Evolutionary conservation across 2,113 vertebrate genomes (phyloP), one percentile per base, ranked within the genome.

Genomic region (Pluvianellus socialis): DNA sequence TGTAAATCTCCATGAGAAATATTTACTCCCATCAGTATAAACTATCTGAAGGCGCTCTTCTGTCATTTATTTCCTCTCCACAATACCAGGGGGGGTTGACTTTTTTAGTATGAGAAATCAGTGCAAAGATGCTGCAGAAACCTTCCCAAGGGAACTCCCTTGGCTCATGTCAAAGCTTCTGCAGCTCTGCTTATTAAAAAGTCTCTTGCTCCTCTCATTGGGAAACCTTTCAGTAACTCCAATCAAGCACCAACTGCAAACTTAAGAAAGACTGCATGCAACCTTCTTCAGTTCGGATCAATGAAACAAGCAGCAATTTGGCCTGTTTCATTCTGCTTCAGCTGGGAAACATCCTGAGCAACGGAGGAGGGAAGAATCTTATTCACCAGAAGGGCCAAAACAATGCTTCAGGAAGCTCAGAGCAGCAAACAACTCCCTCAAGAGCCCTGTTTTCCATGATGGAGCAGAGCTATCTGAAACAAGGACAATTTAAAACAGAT

Each of bases 271-370:
- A 82, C 83, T 79, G 88, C 95, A 97, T 89, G 95, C 89, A 95
- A 87, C 42, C 70, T 91, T 91, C 66, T 86, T 90, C n/a, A 70
- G 77, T 84, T 56, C 75, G 38, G 82, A 92, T 80, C 73, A 89
- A 94, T 94, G 92, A 97, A 97, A 95, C 94, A 94, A 95, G 93
- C 88, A 68, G 68, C 49, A 26, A 28, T 65, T n/a, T 61, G 63
- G 52, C 94, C 68, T 55, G 76, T 96, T 97, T 93, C 96, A 96
- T 94, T 88, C 72, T 84, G 92, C 94, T 96, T 96, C 92, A 96
- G 95, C 90, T 96, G 95, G 95, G 94, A 95, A 97, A 95, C 79
- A 74, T 84, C 94, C 95, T 96, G 94, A 93, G 88, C 90, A 93
- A 74, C 16, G 75, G 30, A 86, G 42, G 7, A 76, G 50, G 79